Evolutionary conservation across 2,797 vertebrate species (phyloP).

Genomic region (Pelodytes ibericus): DNA sequence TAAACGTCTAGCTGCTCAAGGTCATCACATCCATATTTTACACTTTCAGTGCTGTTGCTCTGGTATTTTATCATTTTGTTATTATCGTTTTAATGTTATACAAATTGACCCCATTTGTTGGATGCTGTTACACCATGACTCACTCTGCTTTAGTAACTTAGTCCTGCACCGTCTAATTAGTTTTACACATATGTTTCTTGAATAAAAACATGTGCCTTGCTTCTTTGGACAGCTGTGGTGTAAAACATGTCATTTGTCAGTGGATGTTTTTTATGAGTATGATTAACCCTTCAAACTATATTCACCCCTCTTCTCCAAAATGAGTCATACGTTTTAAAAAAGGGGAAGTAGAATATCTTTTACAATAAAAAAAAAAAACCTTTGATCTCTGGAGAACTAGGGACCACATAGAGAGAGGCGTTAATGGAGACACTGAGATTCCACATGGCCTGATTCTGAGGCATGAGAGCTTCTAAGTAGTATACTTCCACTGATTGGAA

Average conservation of each 20-base stretch:
- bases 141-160: background rate
- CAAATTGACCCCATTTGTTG: background rate
- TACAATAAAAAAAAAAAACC: too few species aligned
- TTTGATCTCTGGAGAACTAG: too few species aligned
- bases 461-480: too few species aligned
- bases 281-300: too few species aligned
- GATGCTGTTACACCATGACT: background rate
- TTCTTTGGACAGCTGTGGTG: background rate
- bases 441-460: too few species aligned
- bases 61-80: background rate
- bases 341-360: too few species aligned
- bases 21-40: background rate
- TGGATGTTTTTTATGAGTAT: background rate
- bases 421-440: too few species aligned
- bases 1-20: background rate
- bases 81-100: background rate
- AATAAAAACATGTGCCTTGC: slow-evolving; percentile 3
- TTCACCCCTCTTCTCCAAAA: too few species aligned
- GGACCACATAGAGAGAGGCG: too few species aligned
- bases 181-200: background rate
- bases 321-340: too few species aligned
- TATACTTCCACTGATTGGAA: too few species aligned
- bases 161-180: background rate
- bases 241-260: background rate
- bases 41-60: background rate